phyloP scores from a whole-genome alignment of 1,140 invertebrate genomes.

The Drosophila insularis region DNA sequence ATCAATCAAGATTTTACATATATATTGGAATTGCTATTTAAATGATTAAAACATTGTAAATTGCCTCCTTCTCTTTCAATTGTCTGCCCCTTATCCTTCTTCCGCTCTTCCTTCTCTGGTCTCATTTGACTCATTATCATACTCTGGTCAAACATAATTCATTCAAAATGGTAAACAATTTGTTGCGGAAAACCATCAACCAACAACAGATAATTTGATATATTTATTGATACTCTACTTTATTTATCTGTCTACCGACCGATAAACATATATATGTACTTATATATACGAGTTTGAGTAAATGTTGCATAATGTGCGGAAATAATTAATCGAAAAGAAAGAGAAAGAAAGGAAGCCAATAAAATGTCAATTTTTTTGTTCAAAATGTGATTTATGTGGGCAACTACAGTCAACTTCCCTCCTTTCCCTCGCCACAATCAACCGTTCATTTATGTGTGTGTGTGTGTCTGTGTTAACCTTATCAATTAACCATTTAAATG shows the following conservation, averaged over 20 bases:
- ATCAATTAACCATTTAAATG: conserved; percentile 1
- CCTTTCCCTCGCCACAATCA: not conserved
- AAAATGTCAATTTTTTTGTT: conserved; percentile 14
- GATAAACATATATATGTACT: conserved; percentile 14
- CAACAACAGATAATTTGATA: conserved; percentile 29
- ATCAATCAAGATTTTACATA: not conserved
- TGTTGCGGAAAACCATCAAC: conserved; percentile 33
- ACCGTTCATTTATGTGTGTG: not conserved
- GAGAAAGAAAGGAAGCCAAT: conserved; percentile 7
- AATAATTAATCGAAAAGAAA: conserved; percentile 27
- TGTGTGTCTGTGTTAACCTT: conserved; percentile 2
- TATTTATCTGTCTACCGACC: not conserved
- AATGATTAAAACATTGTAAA: not conserved
- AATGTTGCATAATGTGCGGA: conserved; percentile 40
- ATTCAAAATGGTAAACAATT: conserved; percentile 54
- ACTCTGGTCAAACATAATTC: conserved; percentile 36
- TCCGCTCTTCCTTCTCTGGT: not conserved
- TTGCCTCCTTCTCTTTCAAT: not conserved
- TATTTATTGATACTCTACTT: conserved; percentile 10
- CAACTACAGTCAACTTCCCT: not conserved
- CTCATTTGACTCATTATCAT: not conserved
- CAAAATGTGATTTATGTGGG: conserved; percentile 7
- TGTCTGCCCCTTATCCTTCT: not conserved
- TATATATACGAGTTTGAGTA: conserved; percentile 1
- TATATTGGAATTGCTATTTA: not conserved